phyloP scores from a whole-genome alignment of 2,888 invertebrate species.

The Lysandra coridon region DNA sequence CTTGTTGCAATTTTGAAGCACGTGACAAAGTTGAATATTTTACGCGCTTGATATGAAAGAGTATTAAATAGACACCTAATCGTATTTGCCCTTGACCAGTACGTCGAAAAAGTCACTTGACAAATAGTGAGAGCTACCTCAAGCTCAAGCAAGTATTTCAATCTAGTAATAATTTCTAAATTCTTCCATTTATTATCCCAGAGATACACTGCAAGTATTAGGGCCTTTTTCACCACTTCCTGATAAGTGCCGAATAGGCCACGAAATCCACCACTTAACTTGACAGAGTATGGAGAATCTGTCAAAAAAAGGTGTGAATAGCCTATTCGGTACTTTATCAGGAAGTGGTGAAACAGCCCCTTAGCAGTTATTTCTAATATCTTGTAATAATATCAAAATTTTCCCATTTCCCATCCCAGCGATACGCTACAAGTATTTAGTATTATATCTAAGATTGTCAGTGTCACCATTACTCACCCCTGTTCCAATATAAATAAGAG shows the following conservation, averaged over 20 bases:
- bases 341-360: too few species aligned
- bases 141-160: too few species aligned
- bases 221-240: too few species aligned
- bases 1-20: background rate
- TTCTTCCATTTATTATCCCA: background rate
- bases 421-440: background rate
- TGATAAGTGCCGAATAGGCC: too few species aligned
- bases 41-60: background rate
- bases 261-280: too few species aligned
- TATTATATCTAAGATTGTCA: background rate
- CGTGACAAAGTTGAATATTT: background rate
- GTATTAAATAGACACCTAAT: background rate
- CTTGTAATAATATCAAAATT: background rate
- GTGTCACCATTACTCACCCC: background rate
- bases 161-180: background rate
- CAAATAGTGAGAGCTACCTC: too few species aligned
- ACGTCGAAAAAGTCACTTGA: background rate
- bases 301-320: too few species aligned
- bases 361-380: too few species aligned
- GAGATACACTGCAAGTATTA: background rate
- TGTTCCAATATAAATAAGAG: background rate
- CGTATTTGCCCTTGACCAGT: background rate
- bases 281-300: too few species aligned
- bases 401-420: background rate
- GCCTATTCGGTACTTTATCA: too few species aligned